Base-by-base conservation (phyloP, 23 tunicate genomes). In the Oikopleura vanhoeffeni region DNA sequence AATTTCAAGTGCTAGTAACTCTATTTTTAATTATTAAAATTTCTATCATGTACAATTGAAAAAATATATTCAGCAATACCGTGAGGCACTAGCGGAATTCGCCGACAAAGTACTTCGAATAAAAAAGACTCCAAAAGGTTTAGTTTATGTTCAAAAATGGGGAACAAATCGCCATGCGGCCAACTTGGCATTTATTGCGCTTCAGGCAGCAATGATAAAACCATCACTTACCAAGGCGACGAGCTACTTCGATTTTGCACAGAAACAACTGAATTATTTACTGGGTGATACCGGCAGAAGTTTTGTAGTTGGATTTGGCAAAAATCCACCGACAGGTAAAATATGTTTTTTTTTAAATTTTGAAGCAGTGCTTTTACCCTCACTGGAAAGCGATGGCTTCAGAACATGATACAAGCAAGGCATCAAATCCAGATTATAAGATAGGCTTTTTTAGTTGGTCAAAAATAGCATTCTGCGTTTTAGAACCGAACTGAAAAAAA, bases 261-360 rank as follows among this genome's bases (percentile, higher is more conserved):
- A 71, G 38, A 71, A 71, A 71, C 99, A 95, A 71, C 87, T 95
- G 39, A 40, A 91, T 85, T 86, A 90, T 57, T 76, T 91, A 83
- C 89, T 95, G 32, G 99, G 99, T 1, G 89, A 87, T 24, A 40
- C 30, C 0, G 86, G 86, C 18, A 40, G 76, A 83, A 86, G 89
- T 83, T 95, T 87, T 85, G 96, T 95, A 4, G 86, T 95, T 39
- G 99, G 99, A 0, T 79, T 85, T 40, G 89, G 87, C 0, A 39
- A 35, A 39, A 87, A 76, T 42, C 76, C 95, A 39, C 98, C 98
- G 18, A 58, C 84, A 76, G 83, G 87, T 40, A 91, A n/a, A n/a
- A n/a, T n/a, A n/a, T n/a, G n/a, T n/a, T n/a, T n/a, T n/a, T n/a
- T n/a, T n/a, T n/a, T n/a, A n/a, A n/a, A n/a, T n/a, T n/a, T n/a